Conservation (phyloP, 2,797 vertebrate species). For the Xiphophorus birchmanni region DNA sequence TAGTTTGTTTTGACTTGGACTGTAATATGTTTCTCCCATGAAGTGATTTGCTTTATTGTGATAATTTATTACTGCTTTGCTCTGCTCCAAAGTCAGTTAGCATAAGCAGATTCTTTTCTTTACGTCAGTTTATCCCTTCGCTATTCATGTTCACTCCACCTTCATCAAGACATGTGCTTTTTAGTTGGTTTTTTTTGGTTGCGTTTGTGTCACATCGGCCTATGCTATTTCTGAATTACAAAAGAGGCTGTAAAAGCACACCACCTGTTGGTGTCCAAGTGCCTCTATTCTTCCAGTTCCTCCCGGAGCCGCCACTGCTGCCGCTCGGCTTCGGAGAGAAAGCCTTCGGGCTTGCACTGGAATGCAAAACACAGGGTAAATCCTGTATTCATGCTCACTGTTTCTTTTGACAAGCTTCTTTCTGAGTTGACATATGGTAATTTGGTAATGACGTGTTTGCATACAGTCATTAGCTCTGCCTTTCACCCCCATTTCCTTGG, state of each 20-base stretch:
- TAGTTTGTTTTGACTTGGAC: constrained; percentile 45
- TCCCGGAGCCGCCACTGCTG: constrained; percentile 52
- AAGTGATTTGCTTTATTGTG: constrained; percentile 18
- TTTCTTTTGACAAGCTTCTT: constrained; percentile 79
- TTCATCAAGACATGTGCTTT: constrained; percentile 14
- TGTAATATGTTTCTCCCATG: constrained; percentile 14
- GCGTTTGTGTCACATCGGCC: constrained; percentile 38
- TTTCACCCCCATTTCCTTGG: constrained; percentile 78
- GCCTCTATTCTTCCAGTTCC: constrained; percentile 70
- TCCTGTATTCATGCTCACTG: constrained; percentile 72
- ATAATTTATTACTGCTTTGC: not conserved
- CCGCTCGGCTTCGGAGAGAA: constrained; percentile 65
- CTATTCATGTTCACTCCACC: constrained; percentile 23
- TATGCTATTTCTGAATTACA: constrained; percentile 51
- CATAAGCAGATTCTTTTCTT: constrained; percentile 1
- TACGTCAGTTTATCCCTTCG: constrained; percentile 2
- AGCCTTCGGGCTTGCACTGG: constrained; percentile 67
- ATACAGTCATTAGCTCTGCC: constrained; percentile 79
- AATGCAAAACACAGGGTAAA: constrained; percentile 77
- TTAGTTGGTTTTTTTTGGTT: not conserved
- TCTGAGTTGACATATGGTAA: constrained; percentile 81
- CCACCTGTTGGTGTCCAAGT: constrained; percentile 83
- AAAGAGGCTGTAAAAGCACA: constrained; percentile 79
- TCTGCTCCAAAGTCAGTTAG: not conserved
- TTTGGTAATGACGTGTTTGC: constrained; percentile 80